These are phyloP conservation scores for Petrophora chlorosata DNA, from an alignment of 2,888 invertebrate species.

Conservation along the genomic window DNA sequence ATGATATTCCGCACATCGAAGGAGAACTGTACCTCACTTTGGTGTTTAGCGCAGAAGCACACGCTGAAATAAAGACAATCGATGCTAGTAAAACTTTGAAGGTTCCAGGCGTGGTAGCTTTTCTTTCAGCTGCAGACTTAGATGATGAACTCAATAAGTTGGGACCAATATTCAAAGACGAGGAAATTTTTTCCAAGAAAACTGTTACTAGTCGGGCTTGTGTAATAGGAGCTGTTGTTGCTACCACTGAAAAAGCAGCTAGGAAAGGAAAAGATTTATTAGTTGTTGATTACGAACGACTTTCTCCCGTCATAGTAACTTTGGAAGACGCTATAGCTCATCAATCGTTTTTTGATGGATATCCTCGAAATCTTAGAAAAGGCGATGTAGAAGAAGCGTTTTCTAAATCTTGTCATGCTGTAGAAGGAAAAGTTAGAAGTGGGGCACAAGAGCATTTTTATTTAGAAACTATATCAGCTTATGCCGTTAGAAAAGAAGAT, in stretches of 20 bases:
- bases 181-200: slow-evolving; percentile 90
- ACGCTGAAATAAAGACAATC: slow-evolving; percentile 90
- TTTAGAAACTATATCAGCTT: slow-evolving; percentile 89
- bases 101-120: slow-evolving; percentile 90
- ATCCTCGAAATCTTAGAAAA: slow-evolving; percentile 80
- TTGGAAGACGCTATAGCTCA: slow-evolving; percentile 93
- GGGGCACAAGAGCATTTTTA: slow-evolving; percentile 97
- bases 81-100: slow-evolving; percentile 89
- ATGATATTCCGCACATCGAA: slow-evolving; percentile 90
- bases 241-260: slow-evolving; percentile 89
- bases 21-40: slow-evolving; percentile 91
- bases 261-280: slow-evolving; percentile 91
- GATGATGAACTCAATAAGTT: slow-evolving; percentile 85
- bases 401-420: slow-evolving; percentile 84
- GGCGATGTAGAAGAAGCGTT: slow-evolving; percentile 89
- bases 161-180: slow-evolving; percentile 90
- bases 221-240: slow-evolving; percentile 90
- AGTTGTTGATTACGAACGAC: slow-evolving; percentile 89
- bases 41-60: slow-evolving; percentile 90
- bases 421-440: slow-evolving; percentile 88
- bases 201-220: slow-evolving; percentile 91
- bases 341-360: slow-evolving; percentile 85
- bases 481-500: slow-evolving; percentile 88
- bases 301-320: slow-evolving; percentile 90
- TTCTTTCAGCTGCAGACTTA: slow-evolving; percentile 90